phyloP scores from a whole-genome alignment of 1,140 invertebrate genomes.

The Triops longicaudatus region DNA sequence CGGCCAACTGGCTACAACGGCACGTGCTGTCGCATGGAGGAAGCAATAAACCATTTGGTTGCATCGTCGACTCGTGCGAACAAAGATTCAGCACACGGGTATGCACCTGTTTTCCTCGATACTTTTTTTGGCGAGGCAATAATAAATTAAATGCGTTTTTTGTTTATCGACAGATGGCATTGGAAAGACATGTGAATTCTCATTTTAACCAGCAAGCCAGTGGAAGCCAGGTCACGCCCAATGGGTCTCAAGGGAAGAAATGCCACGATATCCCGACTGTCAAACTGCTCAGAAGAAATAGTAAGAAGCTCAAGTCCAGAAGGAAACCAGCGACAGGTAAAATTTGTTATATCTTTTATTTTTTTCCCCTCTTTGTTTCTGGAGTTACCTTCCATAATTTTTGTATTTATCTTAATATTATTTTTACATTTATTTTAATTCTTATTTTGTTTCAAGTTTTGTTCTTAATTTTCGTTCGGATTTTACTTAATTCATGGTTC shows the following conservation, averaged over 20 bases:
- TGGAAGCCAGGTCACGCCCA: slow-evolving; percentile 40
- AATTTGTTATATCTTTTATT: no score
- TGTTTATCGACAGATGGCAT: slow-evolving; percentile 53
- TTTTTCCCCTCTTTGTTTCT: no score
- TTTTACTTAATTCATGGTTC: no score
- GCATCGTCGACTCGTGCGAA: slow-evolving; percentile 88
- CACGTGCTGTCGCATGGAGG: slow-evolving; percentile 86
- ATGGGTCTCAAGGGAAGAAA: slow-evolving; percentile 44
- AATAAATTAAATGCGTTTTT: slow-evolving; percentile 27
- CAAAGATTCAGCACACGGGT: slow-evolving; percentile 85
- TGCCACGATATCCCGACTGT: slow-evolving; percentile 54
- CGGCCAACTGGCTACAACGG: slow-evolving; percentile 81
- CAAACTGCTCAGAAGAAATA: slow-evolving; percentile 72
- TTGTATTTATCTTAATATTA: no score
- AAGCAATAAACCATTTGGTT: slow-evolving; percentile 82
- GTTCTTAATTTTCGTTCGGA: no score
- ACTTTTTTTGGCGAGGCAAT: background rate
- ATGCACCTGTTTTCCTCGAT: slow-evolving; percentile 30
- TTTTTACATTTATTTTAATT: no score
- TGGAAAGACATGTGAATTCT: slow-evolving; percentile 86
- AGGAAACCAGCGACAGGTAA: slow-evolving; percentile 52
- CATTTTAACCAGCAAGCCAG: slow-evolving; percentile 62
- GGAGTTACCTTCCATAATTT: no score
- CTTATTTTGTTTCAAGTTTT: no score
- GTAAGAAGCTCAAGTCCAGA: slow-evolving; percentile 71